Evolutionary conservation across 2,113 vertebrate species (phyloP), one percentile per base, ranked within the genome.

Genomic region (Thomomys bottae): DNA sequence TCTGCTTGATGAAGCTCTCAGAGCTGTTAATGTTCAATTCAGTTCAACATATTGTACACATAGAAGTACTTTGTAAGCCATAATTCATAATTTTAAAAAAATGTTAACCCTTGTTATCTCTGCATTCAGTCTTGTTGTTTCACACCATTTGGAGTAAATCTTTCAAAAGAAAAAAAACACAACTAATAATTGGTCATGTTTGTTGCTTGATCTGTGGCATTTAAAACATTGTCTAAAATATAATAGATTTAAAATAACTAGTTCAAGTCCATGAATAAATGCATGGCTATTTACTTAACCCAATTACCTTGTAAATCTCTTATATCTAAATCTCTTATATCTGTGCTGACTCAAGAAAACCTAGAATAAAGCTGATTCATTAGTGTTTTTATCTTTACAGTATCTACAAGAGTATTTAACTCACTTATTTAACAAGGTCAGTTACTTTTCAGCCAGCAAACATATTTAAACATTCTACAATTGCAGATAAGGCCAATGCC

Each of bases 311-410:
- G 9, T 3, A 38, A 15, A 57, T 86, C 20, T 26, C 67, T 81
- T 82, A 38, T 38, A 67, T 67, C 61, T 42, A 85, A 57, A 71
- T n/a, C n/a, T n/a, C n/a, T n/a, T n/a, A n/a, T n/a, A n/a, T 54
- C 32, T 79, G 5, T 70, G 21, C 6, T 79, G 38, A 88, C 17
- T 66, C 54, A 71, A 21, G 24, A 89, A 49, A 90, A 42, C 32
- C 42, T 94, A 67, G 45, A 94, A 79, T 89, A 91, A 96, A 92
- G 80, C 71, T 79, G 77, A 88, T 36, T 67, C 49, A 61, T 63
- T 92, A 49, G 2, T 88, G 40, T 4, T 83, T 94, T 90, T 36
- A 23, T 86, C 32, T 76, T 75, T 30, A 79, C 38, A 88, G 17
- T 88, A 32, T 89, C 23, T 70, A 23, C 94, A 83, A 54, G n/a